Evolutionary conservation across 2,797 vertebrate genomes (phyloP), one percentile per base, ranked within the genome.

Genomic region (Cyclopterus lumpus): DNA sequence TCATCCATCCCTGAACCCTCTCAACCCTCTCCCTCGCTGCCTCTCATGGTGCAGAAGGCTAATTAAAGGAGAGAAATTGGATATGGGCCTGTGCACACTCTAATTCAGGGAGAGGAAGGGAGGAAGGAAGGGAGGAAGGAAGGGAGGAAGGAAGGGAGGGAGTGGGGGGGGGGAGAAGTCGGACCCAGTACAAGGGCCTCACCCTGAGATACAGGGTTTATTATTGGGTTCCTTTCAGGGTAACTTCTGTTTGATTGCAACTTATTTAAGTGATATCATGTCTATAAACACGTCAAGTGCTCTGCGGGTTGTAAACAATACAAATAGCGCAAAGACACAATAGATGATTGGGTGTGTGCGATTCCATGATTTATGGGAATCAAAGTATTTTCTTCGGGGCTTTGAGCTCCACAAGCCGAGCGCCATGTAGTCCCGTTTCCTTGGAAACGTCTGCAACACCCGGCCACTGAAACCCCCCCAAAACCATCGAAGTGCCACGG

Each of bases 41-140:
- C 75, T 66, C 62, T 82, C 74, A 77, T 60, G 64, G 75, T 77
- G 67, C 77, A 76, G 86, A 86, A 68, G 83, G 76, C 89, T 93
- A 95, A 95, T 95, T 95, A 94, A 93, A 90, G 83, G 57, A 85
- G 77, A 92, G 86, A 89, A 92, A 94, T 94, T 94, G 93, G 93
- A 95, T 86, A 92, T 86, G 91, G 92, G 82, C 86, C 82, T 72
- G 67, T 94, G 93, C 86, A 6, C 88, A 88, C 84, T 86, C 83
- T 89, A 91, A 94, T 92, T 87, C 77, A 82, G 70, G 28, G 75
- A 81, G 70, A 79, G 57, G 42, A 72, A 24, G n/a, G 46, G 20
- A 48, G 62, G 42, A 68, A 46, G 71, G 48, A 7, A 16, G 36
- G 15, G 28, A 46, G 8, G 44, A 16, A 46, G 44, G 44, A 3